Percentiles rank a stretch among this genome's conserved stretches.
Evolutionary conservation across 2,797 vertebrate species (phyloP).

Genomic region (Muraenolepis orangiensis): DNA sequence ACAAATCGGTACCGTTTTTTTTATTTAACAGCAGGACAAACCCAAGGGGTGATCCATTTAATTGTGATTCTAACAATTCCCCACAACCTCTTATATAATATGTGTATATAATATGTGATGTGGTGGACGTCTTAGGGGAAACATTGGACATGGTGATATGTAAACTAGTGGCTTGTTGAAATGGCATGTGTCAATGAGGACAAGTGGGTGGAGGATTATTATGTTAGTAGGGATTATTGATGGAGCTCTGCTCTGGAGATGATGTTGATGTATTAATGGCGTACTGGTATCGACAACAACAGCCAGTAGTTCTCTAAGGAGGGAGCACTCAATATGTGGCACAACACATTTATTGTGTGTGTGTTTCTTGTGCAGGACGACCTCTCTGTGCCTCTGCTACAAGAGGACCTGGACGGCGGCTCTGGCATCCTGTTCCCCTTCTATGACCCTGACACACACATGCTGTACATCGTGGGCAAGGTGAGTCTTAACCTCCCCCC

Average conservation of each 20-base stretch:
- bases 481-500: too few species aligned
- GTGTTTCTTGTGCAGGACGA: conserved; percentile 77
- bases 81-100: too few species aligned
- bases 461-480: conserved; percentile 96
- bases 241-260: conserved; percentile 31
- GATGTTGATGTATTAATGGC: conserved; percentile 35
- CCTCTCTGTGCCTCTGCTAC: conserved; percentile 83
- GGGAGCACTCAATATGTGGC: too few species aligned
- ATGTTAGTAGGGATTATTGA: conserved; percentile 51
- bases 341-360: not conserved
- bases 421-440: conserved; percentile 93
- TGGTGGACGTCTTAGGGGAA: not conserved
- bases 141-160: not conserved
- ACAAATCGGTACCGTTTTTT: too few species aligned
- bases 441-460: conserved; percentile 94
- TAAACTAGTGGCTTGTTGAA: not conserved
- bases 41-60: not conserved
- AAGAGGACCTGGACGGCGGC: conserved; percentile 91
- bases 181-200: not conserved
- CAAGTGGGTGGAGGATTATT: conserved; percentile 52
- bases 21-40: not conserved
- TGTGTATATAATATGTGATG: not conserved
- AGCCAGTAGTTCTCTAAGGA: not conserved
- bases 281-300: conserved; percentile 21
- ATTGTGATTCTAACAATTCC: not conserved